Evolutionary conservation across 2,797 vertebrate genomes (phyloP).

Genomic region (Lindbergichthys nudifrons): DNA sequence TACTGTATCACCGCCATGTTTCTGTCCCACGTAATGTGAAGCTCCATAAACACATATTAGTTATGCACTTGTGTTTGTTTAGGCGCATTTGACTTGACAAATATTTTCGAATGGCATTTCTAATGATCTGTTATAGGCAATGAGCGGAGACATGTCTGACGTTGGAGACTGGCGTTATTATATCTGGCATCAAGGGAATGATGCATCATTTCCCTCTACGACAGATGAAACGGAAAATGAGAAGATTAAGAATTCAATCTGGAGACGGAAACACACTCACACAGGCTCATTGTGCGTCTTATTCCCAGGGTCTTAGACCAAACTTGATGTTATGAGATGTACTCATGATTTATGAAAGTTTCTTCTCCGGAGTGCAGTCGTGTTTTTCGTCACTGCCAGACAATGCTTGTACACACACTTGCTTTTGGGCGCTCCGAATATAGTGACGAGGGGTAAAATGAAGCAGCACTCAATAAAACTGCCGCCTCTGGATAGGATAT

Average conservation of each 20-base stretch:
- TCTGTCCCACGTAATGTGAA: conserved; percentile 3
- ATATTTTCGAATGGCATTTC: conserved; percentile 45
- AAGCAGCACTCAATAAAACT: conserved; percentile 36
- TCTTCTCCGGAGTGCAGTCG: conserved; percentile 39
- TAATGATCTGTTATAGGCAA: conserved; percentile 66
- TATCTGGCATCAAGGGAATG: conserved; percentile 51
- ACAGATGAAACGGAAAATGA: conserved; percentile 64
- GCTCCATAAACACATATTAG: conserved; percentile 25
- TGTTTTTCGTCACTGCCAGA: conserved; percentile 53
- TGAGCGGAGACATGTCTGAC: conserved; percentile 46
- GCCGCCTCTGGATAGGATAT: conserved; percentile 26
- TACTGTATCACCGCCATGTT: conserved; percentile 35
- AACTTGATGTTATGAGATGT: conserved; percentile 68
- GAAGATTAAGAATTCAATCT: conserved; percentile 73
- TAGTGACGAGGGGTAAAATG: conserved; percentile 26
- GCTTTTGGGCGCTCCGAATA: conserved; percentile 21
- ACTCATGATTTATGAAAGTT: conserved; percentile 74
- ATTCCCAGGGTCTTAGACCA: conserved; percentile 53
- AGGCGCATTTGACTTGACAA: conserved; percentile 8
- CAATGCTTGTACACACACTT: conserved; percentile 16
- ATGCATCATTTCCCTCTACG: conserved; percentile 62
- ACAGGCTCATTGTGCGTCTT: conserved; percentile 22
- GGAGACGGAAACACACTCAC: conserved; percentile 29
- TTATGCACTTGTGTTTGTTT: conserved; percentile 37
- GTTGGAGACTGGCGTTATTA: conserved; percentile 61